Percentiles rank a stretch among this genome's conserved stretches.
Conservation (phyloP, 2,113 vertebrate species). For the Datnioides undecimradiatus region DNA sequence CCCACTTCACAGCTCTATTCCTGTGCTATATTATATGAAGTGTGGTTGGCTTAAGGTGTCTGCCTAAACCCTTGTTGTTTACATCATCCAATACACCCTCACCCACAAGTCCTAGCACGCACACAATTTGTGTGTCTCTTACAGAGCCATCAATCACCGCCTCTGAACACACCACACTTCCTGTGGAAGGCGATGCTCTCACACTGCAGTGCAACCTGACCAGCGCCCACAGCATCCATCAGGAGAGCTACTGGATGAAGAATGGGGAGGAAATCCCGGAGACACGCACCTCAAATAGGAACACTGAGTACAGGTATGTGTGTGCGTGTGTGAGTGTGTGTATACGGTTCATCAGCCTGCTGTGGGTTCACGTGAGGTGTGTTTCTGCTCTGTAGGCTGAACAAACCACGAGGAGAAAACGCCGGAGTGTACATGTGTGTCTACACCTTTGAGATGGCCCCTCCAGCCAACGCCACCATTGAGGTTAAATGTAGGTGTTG, state of each 20-base stretch:
- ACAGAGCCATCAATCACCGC: conserved; percentile 91
- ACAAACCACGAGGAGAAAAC: conserved; percentile 89
- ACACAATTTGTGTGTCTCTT: conserved; percentile 71
- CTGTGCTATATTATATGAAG: conserved; percentile 1
- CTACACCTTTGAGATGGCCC: conserved; percentile 86
- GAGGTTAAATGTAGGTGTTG: conserved; percentile 93
- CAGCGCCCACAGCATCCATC: conserved; percentile 74
- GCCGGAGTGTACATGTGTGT: conserved; percentile 96
- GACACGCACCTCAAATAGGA: conserved; percentile 78
- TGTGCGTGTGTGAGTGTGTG: not conserved
- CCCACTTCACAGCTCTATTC: conserved; percentile 31
- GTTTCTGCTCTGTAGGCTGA: conserved; percentile 85
- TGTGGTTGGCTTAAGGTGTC: conserved; percentile 11
- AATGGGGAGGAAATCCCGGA: conserved; percentile 90
- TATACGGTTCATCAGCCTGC: not conserved
- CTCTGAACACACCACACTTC: conserved; percentile 87
- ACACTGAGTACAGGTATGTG: conserved; percentile 88
- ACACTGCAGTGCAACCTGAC: conserved; percentile 96
- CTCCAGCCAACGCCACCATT: conserved; percentile 93
- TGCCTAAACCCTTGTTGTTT: conserved; percentile 37
- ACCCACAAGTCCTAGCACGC: conserved; percentile 1
- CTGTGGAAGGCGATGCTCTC: conserved; percentile 71
- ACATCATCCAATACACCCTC: conserved; percentile 10
- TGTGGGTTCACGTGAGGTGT: conserved; percentile 53
- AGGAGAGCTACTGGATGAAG: conserved; percentile 93